Base-by-base conservation (phyloP, 2,113 vertebrate species). In the Oncorhynchus tshawytscha region DNA sequence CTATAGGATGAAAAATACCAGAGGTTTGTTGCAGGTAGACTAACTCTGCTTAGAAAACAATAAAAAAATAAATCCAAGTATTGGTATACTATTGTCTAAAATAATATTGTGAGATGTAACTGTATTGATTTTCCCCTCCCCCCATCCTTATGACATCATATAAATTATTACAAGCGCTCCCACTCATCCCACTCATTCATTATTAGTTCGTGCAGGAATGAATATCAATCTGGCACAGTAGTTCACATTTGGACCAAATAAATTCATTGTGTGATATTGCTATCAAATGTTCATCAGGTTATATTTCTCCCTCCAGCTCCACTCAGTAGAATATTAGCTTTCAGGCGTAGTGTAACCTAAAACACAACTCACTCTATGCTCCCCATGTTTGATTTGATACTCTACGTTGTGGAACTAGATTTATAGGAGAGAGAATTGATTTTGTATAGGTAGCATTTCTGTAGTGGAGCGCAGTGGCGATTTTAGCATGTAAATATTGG, bases 111-210 rank as follows among this genome's bases (percentile, higher is more conserved):
- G 39, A 45, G 39, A 45, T 45, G 39, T 45, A 11, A 45, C 9
- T 45, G 39, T 45, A 45, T 45, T 2, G 9, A 45, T 45, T 39
- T 7, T 6, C 34, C 34, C 34, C 39, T 1, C 2, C 39, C 8
- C 39, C 7, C 39, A 9, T 54, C n/a, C 15, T 27, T 15, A 51
- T 51, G 49, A 16, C 49, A 51, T 51, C 12, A 16, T 16, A 80
- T 82, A 31, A 76, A 74, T 72, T 75, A 76, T 27, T 73, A 74
- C 39, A 72, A 59, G 49, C 39, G 49, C 71, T 84, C 62, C 24
- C 54, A 77, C 71, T 60, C 62, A 66, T 84, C 62, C 24, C 54
- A 77, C 71, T 60, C 62, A 66, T 76, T 80, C 78, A 80, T 80
- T 60, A 72, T 70, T 72, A 66, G 22, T 73, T 79, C 67, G 72